These are phyloP conservation scores for Parauchenoglanis ngamensis DNA, from an alignment of 2,797 vertebrate genomes.

Conservation along the genomic window DNA sequence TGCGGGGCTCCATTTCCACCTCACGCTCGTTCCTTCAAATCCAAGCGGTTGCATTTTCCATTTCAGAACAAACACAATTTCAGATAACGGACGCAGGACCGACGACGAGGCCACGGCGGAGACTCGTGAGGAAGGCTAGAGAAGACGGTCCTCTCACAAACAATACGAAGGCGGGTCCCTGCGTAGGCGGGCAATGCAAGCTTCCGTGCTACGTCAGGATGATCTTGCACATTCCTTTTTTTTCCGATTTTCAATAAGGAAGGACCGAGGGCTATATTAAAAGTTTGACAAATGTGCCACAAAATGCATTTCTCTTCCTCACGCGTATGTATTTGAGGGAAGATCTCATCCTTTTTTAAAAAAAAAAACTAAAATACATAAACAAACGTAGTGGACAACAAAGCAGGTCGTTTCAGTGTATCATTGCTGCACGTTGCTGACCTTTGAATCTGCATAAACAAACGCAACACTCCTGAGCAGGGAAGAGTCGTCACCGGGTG, in stretches of 20 bases:
- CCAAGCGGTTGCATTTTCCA: slow-evolving; percentile 54
- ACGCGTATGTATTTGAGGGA: background rate
- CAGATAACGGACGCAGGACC: slow-evolving; percentile 57
- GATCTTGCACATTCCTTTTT: background rate
- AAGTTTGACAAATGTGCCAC: background rate
- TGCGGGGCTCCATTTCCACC: slow-evolving; percentile 56
- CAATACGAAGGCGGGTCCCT: background rate
- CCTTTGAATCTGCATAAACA: background rate
- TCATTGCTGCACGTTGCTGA: background rate
- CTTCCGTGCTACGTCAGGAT: background rate
- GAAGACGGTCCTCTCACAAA: slow-evolving; percentile 37
- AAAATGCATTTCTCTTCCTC: background rate
- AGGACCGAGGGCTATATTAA: background rate
- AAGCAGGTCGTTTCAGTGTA: background rate
- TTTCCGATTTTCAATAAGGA: background rate
- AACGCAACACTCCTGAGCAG: background rate
- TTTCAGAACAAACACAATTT: slow-evolving; percentile 65
- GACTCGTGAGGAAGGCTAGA: slow-evolving; percentile 31
- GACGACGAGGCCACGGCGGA: slow-evolving; percentile 51
- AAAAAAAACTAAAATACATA: background rate
- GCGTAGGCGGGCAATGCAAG: background rate
- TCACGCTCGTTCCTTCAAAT: slow-evolving; percentile 59
- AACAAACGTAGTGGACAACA: background rate
- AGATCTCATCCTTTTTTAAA: background rate
- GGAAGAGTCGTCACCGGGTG: background rate